Evolutionary conservation across 2,888 invertebrate species (phyloP).

Genomic region (Melieria omissa): DNA sequence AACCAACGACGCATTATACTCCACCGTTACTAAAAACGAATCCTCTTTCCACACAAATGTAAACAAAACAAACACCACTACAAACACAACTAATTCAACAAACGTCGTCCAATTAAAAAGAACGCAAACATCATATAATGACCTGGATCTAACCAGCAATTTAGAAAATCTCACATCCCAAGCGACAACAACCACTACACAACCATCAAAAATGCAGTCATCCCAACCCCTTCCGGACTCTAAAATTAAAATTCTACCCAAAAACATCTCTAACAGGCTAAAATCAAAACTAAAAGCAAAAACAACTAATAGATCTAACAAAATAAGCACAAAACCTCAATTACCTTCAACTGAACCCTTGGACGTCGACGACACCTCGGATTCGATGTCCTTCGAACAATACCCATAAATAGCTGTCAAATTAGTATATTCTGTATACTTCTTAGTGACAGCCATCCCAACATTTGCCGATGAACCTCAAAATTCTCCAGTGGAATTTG

Average conservation of each 20-base stretch:
- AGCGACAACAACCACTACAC: too few relatives aligned
- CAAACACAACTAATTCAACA: too few relatives aligned
- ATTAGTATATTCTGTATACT: neutral
- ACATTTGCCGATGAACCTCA: neutral
- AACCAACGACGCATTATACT: too few relatives aligned
- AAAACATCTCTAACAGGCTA: neutral
- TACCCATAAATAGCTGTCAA: neutral
- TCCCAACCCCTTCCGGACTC: neutral
- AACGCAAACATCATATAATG: too few relatives aligned
- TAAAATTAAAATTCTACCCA: slow-evolving; percentile 10
- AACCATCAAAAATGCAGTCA: too few relatives aligned
- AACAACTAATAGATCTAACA: neutral
- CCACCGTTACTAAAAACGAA: too few relatives aligned
- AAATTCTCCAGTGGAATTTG: neutral
- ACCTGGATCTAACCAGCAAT: too few relatives aligned
- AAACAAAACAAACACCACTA: too few relatives aligned
- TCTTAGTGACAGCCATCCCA: neutral
- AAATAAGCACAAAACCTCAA: neutral
- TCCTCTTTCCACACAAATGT: too few relatives aligned
- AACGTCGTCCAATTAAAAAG: too few relatives aligned
- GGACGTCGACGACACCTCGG: neutral
- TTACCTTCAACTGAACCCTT: neutral
- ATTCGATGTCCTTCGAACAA: too few relatives aligned
- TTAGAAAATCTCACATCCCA: neutral
- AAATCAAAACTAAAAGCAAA: neutral